Percentiles rank a stretch among this genome's conserved stretches.
phyloP scores from a whole-genome alignment of 2,888 invertebrate species.

The Amphipoea oculea region DNA sequence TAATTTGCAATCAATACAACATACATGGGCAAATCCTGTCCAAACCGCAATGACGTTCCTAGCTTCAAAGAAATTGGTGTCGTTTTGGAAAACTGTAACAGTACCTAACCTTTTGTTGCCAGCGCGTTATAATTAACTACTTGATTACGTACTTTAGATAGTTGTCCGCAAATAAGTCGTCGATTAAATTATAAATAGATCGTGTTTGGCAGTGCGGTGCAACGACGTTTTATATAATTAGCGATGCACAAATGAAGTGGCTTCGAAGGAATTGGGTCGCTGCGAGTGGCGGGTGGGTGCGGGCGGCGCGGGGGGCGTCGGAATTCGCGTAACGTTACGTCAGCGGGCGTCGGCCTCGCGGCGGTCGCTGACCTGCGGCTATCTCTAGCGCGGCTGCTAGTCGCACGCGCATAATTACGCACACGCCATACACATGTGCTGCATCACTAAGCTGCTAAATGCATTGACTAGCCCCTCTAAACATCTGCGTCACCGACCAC shows the following conservation, averaged over 20 bases:
- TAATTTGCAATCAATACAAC: constrained; percentile 4
- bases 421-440: constrained; percentile 65
- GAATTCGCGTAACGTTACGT: constrained; percentile 90
- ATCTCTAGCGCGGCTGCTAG: constrained; percentile 85
- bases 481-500: constrained; percentile 40
- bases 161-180: constrained; percentile 73
- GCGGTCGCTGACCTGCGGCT: constrained; percentile 88
- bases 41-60: constrained; percentile 12
- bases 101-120: constrained; percentile 12
- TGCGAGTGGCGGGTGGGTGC: constrained; percentile 74
- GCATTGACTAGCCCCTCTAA: constrained; percentile 50
- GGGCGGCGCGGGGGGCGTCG: constrained; percentile 76
- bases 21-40: constrained; percentile 31
- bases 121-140: constrained; percentile 35
- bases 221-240: constrained; percentile 86
- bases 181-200: constrained; percentile 84
- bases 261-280: constrained; percentile 89
- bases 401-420: constrained; percentile 83
- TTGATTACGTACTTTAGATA: constrained; percentile 58
- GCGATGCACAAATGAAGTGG: constrained; percentile 88
- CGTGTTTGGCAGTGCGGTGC: constrained; percentile 82
- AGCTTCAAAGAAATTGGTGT: constrained; percentile 14
- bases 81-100: constrained; percentile 34
- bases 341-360: constrained; percentile 89
- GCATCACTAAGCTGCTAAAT: constrained; percentile 60